A percentile compares a stretch with the other conserved stretches of the same genome.
These are phyloP conservation scores for Penaeus vannamei DNA, from an alignment of 1,140 invertebrate genomes.

Conservation along the genomic window DNA sequence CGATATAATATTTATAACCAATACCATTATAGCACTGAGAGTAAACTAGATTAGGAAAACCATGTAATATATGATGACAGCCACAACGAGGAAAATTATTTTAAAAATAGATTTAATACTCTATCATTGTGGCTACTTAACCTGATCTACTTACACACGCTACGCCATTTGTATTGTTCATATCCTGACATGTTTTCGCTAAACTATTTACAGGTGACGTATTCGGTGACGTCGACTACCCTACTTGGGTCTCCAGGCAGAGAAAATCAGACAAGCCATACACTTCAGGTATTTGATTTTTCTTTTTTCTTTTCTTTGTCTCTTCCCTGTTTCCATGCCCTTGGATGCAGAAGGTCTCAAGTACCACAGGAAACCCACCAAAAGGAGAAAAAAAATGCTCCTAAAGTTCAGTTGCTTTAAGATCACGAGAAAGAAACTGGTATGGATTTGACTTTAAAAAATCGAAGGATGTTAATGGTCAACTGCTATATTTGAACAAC, in stretches of 20 bases:
- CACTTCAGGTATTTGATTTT: slow-evolving; percentile 52
- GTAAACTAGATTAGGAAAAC: too few species aligned
- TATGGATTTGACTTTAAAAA: too few species aligned
- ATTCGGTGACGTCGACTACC: slow-evolving; percentile 62
- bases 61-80: too few species aligned
- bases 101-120: neutral
- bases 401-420: too few species aligned
- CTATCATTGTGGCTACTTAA: too few species aligned
- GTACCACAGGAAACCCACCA: neutral
- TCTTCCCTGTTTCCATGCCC: neutral
- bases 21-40: too few species aligned
- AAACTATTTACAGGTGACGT: slow-evolving; percentile 41
- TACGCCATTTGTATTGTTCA: neutral
- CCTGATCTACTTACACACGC: too few species aligned
- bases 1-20: too few species aligned
- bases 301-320: neutral
- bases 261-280: slow-evolving; percentile 47
- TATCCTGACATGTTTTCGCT: neutral
- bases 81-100: too few species aligned
- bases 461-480: too few species aligned
- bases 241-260: slow-evolving; percentile 49
- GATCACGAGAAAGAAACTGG: neutral
- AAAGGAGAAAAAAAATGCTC: too few species aligned
- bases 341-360: neutral
- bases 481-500: too few species aligned